These are phyloP conservation scores for Odobenus rosmarus DNA, from an alignment of 2,113 vertebrate species.

Conservation along the genomic window DNA sequence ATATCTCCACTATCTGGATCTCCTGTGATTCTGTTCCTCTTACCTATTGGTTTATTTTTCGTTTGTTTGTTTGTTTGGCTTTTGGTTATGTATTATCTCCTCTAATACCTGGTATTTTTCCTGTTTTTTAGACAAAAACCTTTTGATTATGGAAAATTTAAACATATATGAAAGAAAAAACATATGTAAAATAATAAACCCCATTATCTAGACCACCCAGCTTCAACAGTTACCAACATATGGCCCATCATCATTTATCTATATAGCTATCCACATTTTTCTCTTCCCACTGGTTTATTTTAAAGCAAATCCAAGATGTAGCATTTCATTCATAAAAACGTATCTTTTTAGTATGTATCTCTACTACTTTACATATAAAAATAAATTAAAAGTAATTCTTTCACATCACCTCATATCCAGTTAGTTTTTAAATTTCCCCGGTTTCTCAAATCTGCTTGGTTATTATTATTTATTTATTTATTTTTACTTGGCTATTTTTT, in stretches of 20 bases:
- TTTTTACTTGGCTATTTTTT: slow-evolving; percentile 8
- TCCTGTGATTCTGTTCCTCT: neutral
- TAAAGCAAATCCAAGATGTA: neutral
- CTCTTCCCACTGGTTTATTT: neutral
- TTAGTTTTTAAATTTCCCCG: neutral
- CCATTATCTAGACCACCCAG: neutral
- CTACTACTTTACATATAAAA: slow-evolving; percentile 11
- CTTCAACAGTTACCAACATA: neutral
- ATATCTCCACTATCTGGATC: neutral
- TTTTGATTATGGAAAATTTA: slow-evolving; percentile 36
- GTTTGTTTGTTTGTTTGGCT: slow-evolving; percentile 7
- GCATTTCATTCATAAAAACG: neutral
- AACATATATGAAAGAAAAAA: neutral
- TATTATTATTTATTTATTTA: neutral
- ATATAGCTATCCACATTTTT: neutral
- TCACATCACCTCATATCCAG: neutral
- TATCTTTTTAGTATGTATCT: neutral
- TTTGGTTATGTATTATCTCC: neutral
- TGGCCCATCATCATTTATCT: neutral
- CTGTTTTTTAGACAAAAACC: neutral
- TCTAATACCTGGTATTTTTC: neutral
- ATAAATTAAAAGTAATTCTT: neutral
- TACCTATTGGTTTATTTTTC: neutral
- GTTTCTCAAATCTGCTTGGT: neutral
- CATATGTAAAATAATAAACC: neutral